Conservation (phyloP, 2,113 vertebrate genomes). For the Notechis scutatus region DNA sequence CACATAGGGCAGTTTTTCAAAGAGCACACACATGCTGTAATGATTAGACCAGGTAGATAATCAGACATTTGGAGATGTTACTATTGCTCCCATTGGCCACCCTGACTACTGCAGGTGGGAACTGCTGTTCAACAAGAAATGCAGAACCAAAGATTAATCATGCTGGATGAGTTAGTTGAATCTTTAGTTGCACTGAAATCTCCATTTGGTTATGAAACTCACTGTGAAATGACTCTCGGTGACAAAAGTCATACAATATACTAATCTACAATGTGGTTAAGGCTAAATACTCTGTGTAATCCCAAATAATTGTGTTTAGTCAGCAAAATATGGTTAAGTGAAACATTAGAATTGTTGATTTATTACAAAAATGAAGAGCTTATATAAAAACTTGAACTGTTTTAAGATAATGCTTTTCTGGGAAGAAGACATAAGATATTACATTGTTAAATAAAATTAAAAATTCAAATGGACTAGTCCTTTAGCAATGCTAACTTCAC, state of each 20-base stretch:
- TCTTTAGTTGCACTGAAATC: neutral
- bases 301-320: neutral
- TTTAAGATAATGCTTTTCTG: neutral
- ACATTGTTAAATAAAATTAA: neutral
- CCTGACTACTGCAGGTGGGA: neutral
- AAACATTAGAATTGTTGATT: neutral
- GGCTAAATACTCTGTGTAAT: neutral
- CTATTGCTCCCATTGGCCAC: neutral
- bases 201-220: neutral
- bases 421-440: neutral
- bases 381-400: neutral
- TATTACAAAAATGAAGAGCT: neutral
- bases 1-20: neutral
- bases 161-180: neutral
- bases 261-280: neutral
- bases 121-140: neutral
- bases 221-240: neutral
- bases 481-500: neutral
- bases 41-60: neutral
- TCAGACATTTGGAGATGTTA: neutral
- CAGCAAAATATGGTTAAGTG: neutral
- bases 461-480: neutral
- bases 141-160: neutral
- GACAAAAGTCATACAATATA: neutral
- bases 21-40: neutral